Evolutionary conservation across 2,113 vertebrate genomes (phyloP).

Genomic region (Holacanthus passer): DNA sequence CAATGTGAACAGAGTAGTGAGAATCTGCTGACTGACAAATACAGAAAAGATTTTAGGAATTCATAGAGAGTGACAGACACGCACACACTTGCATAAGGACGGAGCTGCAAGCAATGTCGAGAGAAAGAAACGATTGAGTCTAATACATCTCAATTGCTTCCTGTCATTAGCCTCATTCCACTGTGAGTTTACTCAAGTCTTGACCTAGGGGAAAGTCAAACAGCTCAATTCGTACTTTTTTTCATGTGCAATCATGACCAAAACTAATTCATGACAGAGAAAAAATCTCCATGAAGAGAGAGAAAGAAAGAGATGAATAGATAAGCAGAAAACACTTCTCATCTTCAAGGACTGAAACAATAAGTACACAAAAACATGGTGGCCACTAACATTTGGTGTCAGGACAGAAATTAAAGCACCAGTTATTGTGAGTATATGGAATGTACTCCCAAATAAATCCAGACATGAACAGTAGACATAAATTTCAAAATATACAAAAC

Average conservation of each 20-base stretch:
- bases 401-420: neutral
- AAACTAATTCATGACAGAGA: neutral
- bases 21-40: neutral
- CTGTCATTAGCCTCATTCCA: constrained; percentile 27
- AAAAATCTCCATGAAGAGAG: neutral
- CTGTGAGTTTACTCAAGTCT: neutral
- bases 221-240: neutral
- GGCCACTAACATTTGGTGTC: neutral
- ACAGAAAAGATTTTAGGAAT: neutral
- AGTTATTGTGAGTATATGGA: neutral
- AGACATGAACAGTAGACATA: neutral
- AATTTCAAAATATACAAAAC: neutral
- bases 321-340: neutral
- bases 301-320: neutral
- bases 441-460: neutral
- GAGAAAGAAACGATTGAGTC: constrained; percentile 3
- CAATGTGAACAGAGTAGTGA: neutral
- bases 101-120: neutral
- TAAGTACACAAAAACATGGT: neutral
- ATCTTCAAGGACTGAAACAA: neutral
- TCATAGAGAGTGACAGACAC: neutral
- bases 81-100: neutral
- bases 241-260: constrained; percentile 5
- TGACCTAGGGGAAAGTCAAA: neutral
- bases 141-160: constrained; percentile 18